These are phyloP conservation scores for Calliphora vicina DNA, from an alignment of 1,140 invertebrate species.

Conservation along the genomic window DNA sequence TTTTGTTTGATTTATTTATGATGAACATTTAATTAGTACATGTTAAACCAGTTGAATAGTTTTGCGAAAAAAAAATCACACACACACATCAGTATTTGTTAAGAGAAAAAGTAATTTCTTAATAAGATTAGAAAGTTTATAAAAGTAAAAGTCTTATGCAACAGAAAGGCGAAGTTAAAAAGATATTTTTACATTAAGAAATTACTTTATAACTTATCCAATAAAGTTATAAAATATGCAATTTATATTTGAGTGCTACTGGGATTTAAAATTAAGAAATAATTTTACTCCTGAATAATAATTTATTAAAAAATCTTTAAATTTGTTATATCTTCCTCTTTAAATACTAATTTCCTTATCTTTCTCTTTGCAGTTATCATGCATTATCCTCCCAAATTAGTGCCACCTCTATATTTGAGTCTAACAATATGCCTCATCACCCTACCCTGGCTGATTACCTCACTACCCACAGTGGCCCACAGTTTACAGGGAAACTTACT, in stretches of 20 bases:
- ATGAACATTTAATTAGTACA: background rate
- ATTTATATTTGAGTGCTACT: too few species aligned
- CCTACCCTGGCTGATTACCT: background rate
- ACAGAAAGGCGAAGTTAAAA: background rate
- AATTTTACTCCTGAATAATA: too few species aligned
- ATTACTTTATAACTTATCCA: too few species aligned
- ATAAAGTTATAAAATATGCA: too few species aligned
- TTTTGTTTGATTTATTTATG: background rate
- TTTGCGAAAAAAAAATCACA: background rate
- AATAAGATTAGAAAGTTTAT: background rate
- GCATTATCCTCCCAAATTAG: conserved; percentile 24
- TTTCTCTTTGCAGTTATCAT: conserved; percentile 12
- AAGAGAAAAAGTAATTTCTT: background rate
- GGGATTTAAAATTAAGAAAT: too few species aligned
- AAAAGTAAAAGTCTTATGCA: too few species aligned
- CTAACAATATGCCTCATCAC: background rate
- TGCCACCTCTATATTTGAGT: background rate
- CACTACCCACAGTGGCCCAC: background rate
- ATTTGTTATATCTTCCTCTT: too few species aligned
- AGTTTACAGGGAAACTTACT: background rate
- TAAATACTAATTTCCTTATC: too few species aligned
- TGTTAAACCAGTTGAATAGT: background rate
- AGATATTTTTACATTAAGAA: background rate
- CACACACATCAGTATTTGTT: background rate
- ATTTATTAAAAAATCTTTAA: too few species aligned